A percentile compares a stretch with the other conserved stretches of the same genome.
phyloP scores from a whole-genome alignment of 2,113 vertebrate genomes.

The Peromyscus californicus region DNA sequence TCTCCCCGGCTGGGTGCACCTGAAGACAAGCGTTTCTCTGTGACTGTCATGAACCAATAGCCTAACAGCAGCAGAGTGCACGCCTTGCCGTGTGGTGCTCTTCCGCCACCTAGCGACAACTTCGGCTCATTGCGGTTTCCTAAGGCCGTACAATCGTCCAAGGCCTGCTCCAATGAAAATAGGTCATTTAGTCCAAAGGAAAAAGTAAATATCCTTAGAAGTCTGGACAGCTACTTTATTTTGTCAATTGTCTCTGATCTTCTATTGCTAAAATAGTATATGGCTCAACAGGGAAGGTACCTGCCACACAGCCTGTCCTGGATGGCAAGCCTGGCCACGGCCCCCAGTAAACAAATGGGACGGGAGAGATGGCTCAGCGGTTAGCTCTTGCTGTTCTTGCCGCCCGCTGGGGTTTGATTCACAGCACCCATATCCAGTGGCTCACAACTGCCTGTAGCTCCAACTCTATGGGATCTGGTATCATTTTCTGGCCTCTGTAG shows the following conservation, averaged over 20 bases:
- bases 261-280: background rate
- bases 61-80: background rate
- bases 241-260: background rate
- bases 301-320: background rate
- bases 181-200: too few relatives aligned
- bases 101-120: constrained; percentile 47
- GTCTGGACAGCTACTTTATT: background rate
- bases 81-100: background rate
- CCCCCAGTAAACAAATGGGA: background rate
- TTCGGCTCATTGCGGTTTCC: background rate
- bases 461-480: background rate
- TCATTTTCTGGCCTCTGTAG: background rate
- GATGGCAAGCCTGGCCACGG: background rate
- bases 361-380: background rate
- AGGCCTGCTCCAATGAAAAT: background rate
- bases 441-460: background rate
- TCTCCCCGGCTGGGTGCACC: background rate
- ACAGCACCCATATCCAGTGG: too few relatives aligned
- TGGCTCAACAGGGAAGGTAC: background rate
- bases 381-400: background rate
- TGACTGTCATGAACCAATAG: too few relatives aligned
- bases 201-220: background rate
- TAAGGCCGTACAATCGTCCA: background rate
- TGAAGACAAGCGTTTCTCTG: too few relatives aligned
- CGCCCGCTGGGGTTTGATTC: background rate